Percentiles rank a stretch among this genome's conserved stretches.
These are phyloP conservation scores for Lathronympha strigana DNA, from an alignment of 2,888 invertebrate genomes.

Conservation along the genomic window DNA sequence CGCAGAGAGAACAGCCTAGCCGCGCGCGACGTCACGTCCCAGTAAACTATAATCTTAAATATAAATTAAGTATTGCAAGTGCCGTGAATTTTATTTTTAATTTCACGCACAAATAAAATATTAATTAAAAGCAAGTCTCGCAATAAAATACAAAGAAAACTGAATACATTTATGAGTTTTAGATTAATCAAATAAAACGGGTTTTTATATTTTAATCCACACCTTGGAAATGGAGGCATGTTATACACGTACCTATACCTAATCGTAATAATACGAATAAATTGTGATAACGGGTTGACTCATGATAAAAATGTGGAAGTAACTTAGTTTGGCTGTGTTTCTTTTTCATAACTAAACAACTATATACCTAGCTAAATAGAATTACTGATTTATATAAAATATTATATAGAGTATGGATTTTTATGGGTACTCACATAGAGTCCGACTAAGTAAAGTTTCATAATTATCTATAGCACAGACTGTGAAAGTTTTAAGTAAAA, in stretches of 20 bases:
- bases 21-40: conserved; percentile 38
- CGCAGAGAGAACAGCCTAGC: neutral
- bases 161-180: conserved; percentile 33
- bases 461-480: too few species aligned
- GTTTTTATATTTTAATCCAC: conserved; percentile 21
- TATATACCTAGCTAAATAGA: too few species aligned
- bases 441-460: too few species aligned
- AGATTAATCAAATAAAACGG: conserved; percentile 18
- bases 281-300: too few species aligned
- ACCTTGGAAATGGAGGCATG: neutral
- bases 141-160: conserved; percentile 44
- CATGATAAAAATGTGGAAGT: too few species aligned
- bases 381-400: too few species aligned
- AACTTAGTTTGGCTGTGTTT: too few species aligned
- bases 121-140: conserved; percentile 57
- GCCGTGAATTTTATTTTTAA: conserved; percentile 62
- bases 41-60: conserved; percentile 45
- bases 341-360: too few species aligned
- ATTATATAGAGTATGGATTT: too few species aligned
- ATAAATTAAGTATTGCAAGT: conserved; percentile 54
- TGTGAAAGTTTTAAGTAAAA: too few species aligned
- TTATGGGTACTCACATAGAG: too few species aligned
- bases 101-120: conserved; percentile 66
- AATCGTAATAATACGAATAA: too few species aligned
- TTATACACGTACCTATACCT: neutral